Evolutionary conservation across 2,113 vertebrate genomes (phyloP).

Genomic region (Onychostoma macrolepis): DNA sequence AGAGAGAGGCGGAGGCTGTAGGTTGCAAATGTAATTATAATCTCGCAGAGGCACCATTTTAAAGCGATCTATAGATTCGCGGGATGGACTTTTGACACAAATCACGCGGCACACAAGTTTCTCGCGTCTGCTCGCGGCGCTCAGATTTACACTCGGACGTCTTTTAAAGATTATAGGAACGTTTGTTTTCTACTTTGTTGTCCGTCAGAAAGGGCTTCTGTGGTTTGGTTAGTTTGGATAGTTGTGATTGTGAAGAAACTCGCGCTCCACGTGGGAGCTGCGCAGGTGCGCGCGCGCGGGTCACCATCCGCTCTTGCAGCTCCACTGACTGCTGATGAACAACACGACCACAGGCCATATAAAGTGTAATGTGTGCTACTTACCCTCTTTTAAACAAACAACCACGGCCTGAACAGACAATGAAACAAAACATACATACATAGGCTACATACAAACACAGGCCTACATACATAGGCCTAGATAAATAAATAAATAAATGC

Average conservation of each 20-base stretch:
- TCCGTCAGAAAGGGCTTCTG: background rate
- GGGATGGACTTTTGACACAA: conserved; percentile 29
- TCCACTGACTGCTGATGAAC: background rate
- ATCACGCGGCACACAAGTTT: background rate
- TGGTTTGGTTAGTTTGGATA: background rate
- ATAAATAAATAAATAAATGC: too few relatives aligned
- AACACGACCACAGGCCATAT: background rate
- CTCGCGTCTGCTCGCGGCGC: background rate
- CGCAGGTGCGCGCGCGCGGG: conserved; percentile 42
- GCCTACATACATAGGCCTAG: too few relatives aligned
- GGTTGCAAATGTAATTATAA: conserved; percentile 84
- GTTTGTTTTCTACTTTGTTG: background rate
- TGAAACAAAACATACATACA: too few relatives aligned
- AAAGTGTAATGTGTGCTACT: background rate
- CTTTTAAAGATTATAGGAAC: background rate
- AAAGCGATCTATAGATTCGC: conserved; percentile 70
- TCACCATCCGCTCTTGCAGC: background rate
- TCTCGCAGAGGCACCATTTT: conserved; percentile 79
- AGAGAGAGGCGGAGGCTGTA: conserved; percentile 68
- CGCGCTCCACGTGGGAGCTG: conserved; percentile 37
- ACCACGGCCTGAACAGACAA: background rate
- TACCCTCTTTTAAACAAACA: background rate
- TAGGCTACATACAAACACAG: too few relatives aligned
- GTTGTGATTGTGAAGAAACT: background rate
- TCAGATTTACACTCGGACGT: background rate